These are phyloP conservation scores for Bradypus variegatus DNA, from an alignment of 2,797 vertebrate species.

Conservation along the genomic window DNA sequence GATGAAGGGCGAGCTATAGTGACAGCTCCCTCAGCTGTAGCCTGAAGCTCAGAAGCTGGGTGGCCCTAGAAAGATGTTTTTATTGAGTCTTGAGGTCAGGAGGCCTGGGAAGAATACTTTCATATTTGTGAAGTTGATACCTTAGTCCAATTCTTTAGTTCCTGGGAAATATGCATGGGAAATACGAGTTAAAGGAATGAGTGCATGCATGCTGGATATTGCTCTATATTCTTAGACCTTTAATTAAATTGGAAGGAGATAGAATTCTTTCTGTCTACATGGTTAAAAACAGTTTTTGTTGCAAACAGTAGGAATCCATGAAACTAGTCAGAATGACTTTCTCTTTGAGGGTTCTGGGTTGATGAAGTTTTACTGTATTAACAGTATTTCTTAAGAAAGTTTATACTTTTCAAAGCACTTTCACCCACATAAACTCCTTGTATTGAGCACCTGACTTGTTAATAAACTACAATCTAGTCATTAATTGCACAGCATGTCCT, in stretches of 20 bases:
- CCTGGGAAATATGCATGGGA: not conserved
- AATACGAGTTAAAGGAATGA: not conserved
- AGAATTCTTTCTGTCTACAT: not conserved
- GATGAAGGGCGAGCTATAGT: not conserved
- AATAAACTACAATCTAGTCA: not conserved
- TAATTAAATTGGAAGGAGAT: not conserved
- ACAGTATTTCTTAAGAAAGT: not conserved
- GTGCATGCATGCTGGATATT: not conserved
- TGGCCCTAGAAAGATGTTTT: not conserved
- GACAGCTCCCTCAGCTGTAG: not conserved
- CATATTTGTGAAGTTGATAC: not conserved
- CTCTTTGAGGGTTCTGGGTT: not conserved
- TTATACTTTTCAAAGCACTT: not conserved
- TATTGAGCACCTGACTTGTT: not conserved
- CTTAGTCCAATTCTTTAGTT: not conserved
- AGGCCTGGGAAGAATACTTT: not conserved
- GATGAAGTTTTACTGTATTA: not conserved
- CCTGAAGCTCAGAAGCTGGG: not conserved
- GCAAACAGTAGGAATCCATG: not conserved
- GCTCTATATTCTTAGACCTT: not conserved
- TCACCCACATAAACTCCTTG: not conserved
- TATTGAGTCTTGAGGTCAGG: not conserved
- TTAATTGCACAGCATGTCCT: not conserved
- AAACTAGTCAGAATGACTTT: conserved; percentile 3
- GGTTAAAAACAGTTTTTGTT: conserved; percentile 18